Percentiles rank a stretch among this genome's conserved stretches.
Evolutionary conservation across 2,888 invertebrate species (phyloP).

Genomic region (Colletes collaris): DNA sequence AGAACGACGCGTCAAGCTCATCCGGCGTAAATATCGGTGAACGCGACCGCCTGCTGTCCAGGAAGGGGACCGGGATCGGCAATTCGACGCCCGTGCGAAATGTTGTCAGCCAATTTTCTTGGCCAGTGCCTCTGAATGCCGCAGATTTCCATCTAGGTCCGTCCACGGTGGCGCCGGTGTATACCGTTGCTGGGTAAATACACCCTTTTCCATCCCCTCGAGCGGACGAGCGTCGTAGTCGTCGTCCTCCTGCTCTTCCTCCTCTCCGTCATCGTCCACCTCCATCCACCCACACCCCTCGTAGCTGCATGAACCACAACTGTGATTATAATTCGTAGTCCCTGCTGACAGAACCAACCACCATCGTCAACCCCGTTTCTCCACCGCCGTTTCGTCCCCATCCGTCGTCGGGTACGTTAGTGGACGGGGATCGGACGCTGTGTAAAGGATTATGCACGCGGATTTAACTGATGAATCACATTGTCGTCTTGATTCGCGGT

Average conservation of each 20-base stretch:
- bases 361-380: constrained; percentile 51
- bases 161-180: constrained; percentile 70
- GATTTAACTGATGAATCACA: constrained; percentile 84
- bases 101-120: constrained; percentile 83
- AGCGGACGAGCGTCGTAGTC: constrained; percentile 65
- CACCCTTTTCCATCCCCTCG: constrained; percentile 77
- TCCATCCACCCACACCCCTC: constrained; percentile 50
- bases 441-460: constrained; percentile 83
- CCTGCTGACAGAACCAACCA: constrained; percentile 69
- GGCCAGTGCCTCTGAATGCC: constrained; percentile 83
- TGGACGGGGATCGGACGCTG: constrained; percentile 73
- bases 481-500: constrained; percentile 83
- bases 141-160: constrained; percentile 82
- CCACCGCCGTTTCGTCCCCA: constrained; percentile 39
- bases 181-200: constrained; percentile 68
- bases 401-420: constrained; percentile 50
- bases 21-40: constrained; percentile 62
- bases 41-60: constrained; percentile 29
- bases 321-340: constrained; percentile 83
- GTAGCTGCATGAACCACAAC: constrained; percentile 80
- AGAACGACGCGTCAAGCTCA: constrained; percentile 39
- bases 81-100: constrained; percentile 79
- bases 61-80: constrained; percentile 60
- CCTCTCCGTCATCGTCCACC: constrained; percentile 16
- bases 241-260: constrained; percentile 44